phyloP scores from a whole-genome alignment of 2,888 invertebrate species.

The Euplexia lucipara region DNA sequence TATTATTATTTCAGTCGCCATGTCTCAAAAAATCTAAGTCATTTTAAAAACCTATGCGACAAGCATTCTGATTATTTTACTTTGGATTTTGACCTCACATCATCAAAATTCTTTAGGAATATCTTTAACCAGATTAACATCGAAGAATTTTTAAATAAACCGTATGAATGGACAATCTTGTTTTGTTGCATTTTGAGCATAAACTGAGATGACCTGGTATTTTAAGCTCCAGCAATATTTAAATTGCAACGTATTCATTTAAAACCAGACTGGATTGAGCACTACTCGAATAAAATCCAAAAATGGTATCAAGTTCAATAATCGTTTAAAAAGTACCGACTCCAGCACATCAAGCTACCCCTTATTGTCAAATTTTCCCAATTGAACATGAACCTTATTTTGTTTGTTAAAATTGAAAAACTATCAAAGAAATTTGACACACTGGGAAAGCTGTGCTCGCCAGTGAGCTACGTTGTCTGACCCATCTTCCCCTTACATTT shows the following conservation, averaged over 20 bases:
- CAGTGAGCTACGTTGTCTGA: too few species aligned
- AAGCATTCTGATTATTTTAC: conserved; percentile 34
- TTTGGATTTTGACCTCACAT: conserved; percentile 40
- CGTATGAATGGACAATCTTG: conserved; percentile 19
- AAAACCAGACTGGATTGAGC: background rate
- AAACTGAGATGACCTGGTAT: background rate
- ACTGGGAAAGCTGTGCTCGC: too few species aligned
- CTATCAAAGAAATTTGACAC: too few species aligned
- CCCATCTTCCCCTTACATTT: too few species aligned
- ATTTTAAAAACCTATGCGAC: conserved; percentile 53
- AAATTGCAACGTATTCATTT: background rate
- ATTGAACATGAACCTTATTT: too few species aligned
- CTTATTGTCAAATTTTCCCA: too few species aligned
- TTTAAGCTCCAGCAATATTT: background rate
- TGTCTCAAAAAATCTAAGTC: conserved; percentile 17
- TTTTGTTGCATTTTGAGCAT: conserved; percentile 21
- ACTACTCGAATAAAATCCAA: too few species aligned
- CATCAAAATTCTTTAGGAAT: conserved; percentile 47
- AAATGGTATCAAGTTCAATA: too few species aligned
- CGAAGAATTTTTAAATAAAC: conserved; percentile 38
- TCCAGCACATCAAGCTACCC: too few species aligned
- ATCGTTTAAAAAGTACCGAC: too few species aligned
- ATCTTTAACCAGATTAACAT: conserved; percentile 35
- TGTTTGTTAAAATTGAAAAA: too few species aligned
- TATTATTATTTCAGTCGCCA: too few species aligned